Base-by-base conservation (phyloP, 2,888 invertebrate genomes). In the Cotesia congregata region DNA sequence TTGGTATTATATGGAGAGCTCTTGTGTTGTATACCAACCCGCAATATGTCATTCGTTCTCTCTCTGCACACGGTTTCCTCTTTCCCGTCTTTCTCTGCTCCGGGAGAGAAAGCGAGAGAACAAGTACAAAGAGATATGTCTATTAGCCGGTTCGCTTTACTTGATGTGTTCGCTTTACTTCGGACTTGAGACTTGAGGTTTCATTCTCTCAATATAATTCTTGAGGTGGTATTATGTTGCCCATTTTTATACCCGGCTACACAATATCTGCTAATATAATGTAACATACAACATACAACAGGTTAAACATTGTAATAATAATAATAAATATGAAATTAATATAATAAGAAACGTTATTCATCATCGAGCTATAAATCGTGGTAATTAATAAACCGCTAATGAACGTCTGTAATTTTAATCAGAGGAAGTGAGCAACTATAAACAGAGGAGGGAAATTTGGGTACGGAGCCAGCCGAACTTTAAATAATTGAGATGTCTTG, bases 401-500 rank as follows among this genome's bases (percentile, higher is more conserved):
- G 50, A 50, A 30, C 3, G 30, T 30, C 30, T 50, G 12, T 12
- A 1, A 50, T 50, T 50, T 7, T 50, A n/a, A 62, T 62, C 15
- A 62, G 15, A 62, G 62, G 62, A 62, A 62, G 17, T 17, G 15
- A 50, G 4, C 12, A 50, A 9, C 50, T 30, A 30, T 30, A 30
- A 30, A 30, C 30, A 30, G 30, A 30, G 30, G 30, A 30, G 30
- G 30, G 50, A 50, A 9, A 50, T 50, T 50, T 50, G 1, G 50
- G 4, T 50, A 12, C 9, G 7, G 12, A 50, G 50, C 7, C 50
- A 68, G 30, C 30, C 68, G 30, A 30, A 67, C 65, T 67, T 79
- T 71, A 67, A 65, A 74, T 82, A 84, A 85, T 83, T 83, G 83
- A 83, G 80, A 83, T 82, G 78, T 84, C 75, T 73, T 59, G 74